Conservation (phyloP, 2,113 vertebrate species). For the Acinonyx jubatus region DNA sequence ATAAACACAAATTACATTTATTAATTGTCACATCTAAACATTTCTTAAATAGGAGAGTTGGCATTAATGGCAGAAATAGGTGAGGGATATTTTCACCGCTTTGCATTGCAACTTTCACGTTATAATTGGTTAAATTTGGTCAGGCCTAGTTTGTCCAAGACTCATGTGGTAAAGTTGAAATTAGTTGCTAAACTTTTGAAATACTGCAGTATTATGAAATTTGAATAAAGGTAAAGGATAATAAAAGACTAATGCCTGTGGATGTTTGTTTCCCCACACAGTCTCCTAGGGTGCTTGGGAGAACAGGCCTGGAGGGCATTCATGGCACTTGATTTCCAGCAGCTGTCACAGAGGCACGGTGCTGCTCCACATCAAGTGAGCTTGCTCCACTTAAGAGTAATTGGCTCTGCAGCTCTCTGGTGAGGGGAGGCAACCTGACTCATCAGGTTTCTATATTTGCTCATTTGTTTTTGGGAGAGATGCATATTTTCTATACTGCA, state of each 20-base stretch:
- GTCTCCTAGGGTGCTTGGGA: not conserved
- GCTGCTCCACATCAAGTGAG: not conserved
- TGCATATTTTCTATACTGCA: not conserved
- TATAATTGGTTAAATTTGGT: not conserved
- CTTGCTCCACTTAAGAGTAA: not conserved
- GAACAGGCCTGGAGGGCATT: not conserved
- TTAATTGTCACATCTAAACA: not conserved
- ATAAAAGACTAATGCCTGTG: not conserved
- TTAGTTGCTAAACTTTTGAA: not conserved
- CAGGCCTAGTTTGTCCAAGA: not conserved
- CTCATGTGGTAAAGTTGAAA: not conserved
- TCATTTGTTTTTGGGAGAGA: not conserved
- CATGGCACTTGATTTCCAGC: not conserved
- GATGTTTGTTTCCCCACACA: not conserved
- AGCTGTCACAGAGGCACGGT: not conserved
- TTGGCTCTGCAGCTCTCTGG: not conserved
- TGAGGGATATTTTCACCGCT: not conserved
- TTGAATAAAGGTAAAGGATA: not conserved
- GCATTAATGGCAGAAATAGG: not conserved
- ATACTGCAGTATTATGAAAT: not conserved
- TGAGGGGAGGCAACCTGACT: not conserved
- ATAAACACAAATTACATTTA: not conserved
- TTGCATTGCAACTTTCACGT: not conserved
- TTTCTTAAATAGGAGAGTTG: not conserved
- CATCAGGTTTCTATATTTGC: conserved; percentile 23